Percentiles rank a stretch among this genome's conserved stretches.
These are phyloP conservation scores for Amia ocellicauda DNA, from an alignment of 2,113 vertebrate species.

Conservation along the genomic window DNA sequence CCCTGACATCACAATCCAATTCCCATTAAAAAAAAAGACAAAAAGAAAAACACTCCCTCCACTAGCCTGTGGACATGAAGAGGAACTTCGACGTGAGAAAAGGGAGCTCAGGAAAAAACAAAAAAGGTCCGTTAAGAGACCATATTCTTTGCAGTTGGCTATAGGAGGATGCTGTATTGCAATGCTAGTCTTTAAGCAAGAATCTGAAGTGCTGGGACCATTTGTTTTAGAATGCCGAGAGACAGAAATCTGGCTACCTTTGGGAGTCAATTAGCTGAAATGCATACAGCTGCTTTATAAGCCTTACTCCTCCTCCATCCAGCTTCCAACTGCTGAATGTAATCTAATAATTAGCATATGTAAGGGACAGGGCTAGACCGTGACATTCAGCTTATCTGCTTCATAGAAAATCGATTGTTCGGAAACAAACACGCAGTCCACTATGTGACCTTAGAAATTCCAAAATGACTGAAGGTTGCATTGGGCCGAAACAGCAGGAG, in stretches of 20 bases:
- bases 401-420: constrained; percentile 47
- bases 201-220: background rate
- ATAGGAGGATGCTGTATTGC: background rate
- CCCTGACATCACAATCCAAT: background rate
- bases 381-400: constrained; percentile 59
- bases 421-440: constrained; percentile 43
- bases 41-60: constrained; percentile 24
- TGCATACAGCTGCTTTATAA: constrained; percentile 60
- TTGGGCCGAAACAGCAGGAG: constrained; percentile 17
- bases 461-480: constrained; percentile 38
- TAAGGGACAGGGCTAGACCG: constrained; percentile 56
- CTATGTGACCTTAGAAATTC: constrained; percentile 42
- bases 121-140: constrained; percentile 16
- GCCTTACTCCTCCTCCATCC: constrained; percentile 37
- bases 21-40: background rate
- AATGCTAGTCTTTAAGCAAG: background rate
- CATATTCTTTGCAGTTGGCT: no score
- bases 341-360: constrained; percentile 64
- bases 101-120: background rate
- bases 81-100: constrained; percentile 22
- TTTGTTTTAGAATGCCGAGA: constrained; percentile 7
- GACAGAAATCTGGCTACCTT: constrained; percentile 37
- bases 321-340: constrained; percentile 57
- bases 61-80: background rate
- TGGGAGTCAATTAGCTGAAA: constrained; percentile 51